phyloP scores from a whole-genome alignment of 2,797 vertebrate species.

The Pempheris klunzingeri region DNA sequence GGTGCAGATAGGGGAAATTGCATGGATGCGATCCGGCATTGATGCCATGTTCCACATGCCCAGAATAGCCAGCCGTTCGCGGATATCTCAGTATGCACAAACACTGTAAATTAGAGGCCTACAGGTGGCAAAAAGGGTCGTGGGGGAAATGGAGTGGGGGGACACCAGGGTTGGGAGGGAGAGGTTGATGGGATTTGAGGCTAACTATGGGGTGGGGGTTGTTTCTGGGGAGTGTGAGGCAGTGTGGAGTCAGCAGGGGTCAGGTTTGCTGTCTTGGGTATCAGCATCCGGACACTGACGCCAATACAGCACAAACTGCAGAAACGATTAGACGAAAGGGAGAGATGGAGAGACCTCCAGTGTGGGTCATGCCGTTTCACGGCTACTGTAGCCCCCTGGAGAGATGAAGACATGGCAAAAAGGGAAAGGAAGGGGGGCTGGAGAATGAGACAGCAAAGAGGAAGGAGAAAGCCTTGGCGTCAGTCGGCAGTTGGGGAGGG shows the following conservation, averaged over 20 bases:
- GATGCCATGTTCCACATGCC: constrained; percentile 79
- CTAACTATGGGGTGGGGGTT: constrained; percentile 42
- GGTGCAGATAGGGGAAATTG: constrained; percentile 57
- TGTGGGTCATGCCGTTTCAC: constrained; percentile 59
- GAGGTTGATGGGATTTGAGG: constrained; percentile 43
- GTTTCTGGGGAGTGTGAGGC: constrained; percentile 65
- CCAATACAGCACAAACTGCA: constrained; percentile 80
- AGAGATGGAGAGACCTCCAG: constrained; percentile 48
- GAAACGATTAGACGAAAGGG: constrained; percentile 73
- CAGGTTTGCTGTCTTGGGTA: constrained; percentile 80
- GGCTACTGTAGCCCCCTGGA: constrained; percentile 71
- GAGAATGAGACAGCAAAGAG: constrained; percentile 66
- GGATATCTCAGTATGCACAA: constrained; percentile 80
- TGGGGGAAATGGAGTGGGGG: constrained; percentile 43
- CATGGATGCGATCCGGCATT: constrained; percentile 70
- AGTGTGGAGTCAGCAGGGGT: constrained; percentile 78
- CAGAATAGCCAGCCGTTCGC: constrained; percentile 79
- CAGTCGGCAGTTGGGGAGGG: constrained; percentile 43
- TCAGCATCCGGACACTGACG: constrained; percentile 76
- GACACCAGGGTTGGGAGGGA: constrained; percentile 20
- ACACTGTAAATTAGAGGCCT: constrained; percentile 80
- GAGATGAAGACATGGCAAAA: constrained; percentile 64
- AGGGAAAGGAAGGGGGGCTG: constrained; percentile 37
- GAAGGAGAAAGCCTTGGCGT: constrained; percentile 58
- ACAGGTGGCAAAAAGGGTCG: constrained; percentile 66